phyloP scores from a whole-genome alignment of 2,888 invertebrate species.

The Tachina grossa region DNA sequence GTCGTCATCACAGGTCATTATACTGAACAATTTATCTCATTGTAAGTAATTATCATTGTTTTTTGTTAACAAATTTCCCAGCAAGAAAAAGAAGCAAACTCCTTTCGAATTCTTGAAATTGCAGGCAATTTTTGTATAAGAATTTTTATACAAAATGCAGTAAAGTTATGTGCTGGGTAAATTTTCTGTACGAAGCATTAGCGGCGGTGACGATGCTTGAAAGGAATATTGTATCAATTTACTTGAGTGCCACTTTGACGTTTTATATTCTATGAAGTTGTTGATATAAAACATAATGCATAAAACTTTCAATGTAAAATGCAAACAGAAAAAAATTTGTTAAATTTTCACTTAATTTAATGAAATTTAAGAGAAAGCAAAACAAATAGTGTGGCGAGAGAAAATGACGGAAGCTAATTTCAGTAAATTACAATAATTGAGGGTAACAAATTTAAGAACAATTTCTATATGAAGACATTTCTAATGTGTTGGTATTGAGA shows the following conservation, averaged over 20 bases:
- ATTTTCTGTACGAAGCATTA: background rate
- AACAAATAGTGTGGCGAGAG: conserved; percentile 7
- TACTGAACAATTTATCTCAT: conserved; percentile 66
- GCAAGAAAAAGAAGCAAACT: background rate
- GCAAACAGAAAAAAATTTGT: conserved; percentile 23
- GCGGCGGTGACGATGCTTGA: background rate
- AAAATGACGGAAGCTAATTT: conserved; percentile 15
- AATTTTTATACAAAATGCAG: too few relatives aligned
- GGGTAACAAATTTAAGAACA: background rate
- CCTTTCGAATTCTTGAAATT: too few relatives aligned
- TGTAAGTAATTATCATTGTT: conserved; percentile 68
- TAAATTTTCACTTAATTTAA: conserved; percentile 65
- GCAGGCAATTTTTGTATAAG: too few relatives aligned
- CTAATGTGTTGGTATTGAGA: background rate
- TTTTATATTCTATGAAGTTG: conserved; percentile 44
- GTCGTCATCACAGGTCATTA: conserved; percentile 67
- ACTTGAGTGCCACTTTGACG: conserved; percentile 62
- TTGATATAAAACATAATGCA: conserved; percentile 42
- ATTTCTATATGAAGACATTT: background rate
- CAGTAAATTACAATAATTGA: background rate
- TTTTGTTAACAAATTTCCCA: conserved; percentile 24
- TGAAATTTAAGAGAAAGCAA: conserved; percentile 59
- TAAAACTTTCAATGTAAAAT: conserved; percentile 6
- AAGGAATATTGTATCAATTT: conserved; percentile 65
- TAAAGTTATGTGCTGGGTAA: conserved; percentile 5